These are phyloP conservation scores for Crossaster papposus DNA, from an alignment of 53 echinoderm and acorn worm genomes.

Conservation along the genomic window DNA sequence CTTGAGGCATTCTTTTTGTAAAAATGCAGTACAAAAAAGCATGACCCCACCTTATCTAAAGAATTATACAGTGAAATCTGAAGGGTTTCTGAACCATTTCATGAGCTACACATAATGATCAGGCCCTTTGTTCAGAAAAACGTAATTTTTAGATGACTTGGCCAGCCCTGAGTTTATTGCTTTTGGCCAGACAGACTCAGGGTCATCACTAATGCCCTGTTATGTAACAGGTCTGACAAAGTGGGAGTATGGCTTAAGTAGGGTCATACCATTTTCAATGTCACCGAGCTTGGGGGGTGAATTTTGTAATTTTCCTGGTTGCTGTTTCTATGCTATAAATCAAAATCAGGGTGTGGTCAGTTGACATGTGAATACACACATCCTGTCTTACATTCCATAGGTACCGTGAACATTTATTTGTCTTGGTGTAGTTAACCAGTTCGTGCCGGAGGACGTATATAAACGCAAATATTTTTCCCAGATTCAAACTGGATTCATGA, in stretches of 20 bases:
- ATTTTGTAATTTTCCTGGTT: background rate
- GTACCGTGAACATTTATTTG: no score
- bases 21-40: no score
- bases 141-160: background rate
- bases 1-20: no score
- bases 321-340: background rate
- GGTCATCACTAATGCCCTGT: slow-evolving; percentile 61
- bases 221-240: slow-evolving; percentile 68
- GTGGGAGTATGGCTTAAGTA: slow-evolving; percentile 5
- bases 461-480: no score
- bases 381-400: no score
- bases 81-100: no score
- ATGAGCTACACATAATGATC: no score
- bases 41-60: no score
- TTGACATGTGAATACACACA: background rate
- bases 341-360: background rate
- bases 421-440: no score
- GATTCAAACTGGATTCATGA: no score
- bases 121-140: background rate
- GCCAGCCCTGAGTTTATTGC: background rate
- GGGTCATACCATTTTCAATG: slow-evolving; percentile 61
- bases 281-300: slow-evolving; percentile 24
- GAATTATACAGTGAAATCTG: no score
- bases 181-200: slow-evolving; percentile 25
- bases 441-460: no score